These are phyloP conservation scores for Lasioglossum malachurum DNA, from an alignment of 2,888 invertebrate genomes.

Conservation along the genomic window DNA sequence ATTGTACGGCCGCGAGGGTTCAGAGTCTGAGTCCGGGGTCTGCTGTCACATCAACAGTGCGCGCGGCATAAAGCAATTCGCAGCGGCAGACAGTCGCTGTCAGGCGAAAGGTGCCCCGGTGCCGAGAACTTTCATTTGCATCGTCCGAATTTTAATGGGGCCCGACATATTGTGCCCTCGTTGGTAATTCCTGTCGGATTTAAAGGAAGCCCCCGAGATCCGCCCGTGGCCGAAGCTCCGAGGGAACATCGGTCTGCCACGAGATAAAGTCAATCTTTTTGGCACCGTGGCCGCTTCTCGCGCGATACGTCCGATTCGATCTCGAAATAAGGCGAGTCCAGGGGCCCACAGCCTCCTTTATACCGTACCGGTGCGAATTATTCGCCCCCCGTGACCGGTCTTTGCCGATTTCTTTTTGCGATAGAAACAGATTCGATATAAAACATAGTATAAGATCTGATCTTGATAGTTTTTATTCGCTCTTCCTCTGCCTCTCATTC, in stretches of 20 bases:
- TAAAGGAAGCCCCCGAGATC: constrained; percentile 56
- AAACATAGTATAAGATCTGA: neutral
- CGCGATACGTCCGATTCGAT: constrained; percentile 64
- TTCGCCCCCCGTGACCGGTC: neutral
- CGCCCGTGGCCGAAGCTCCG: constrained; percentile 52
- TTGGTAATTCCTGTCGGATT: constrained; percentile 75
- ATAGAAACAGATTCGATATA: neutral
- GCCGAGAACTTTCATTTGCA: constrained; percentile 76
- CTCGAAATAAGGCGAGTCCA: constrained; percentile 63
- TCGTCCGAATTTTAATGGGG: constrained; percentile 74
- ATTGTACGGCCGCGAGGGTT: constrained; percentile 57
- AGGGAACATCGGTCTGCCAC: constrained; percentile 51
- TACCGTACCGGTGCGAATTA: constrained; percentile 34
- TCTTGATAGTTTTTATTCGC: too few relatives aligned
- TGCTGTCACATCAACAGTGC: constrained; percentile 57
- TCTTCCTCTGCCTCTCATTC: neutral
- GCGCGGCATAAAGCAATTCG: constrained; percentile 58
- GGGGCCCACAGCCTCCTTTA: constrained; percentile 13
- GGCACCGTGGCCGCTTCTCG: constrained; percentile 56
- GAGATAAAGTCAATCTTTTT: constrained; percentile 75
- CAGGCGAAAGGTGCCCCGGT: constrained; percentile 63
- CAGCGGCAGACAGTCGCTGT: constrained; percentile 58
- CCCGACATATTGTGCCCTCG: constrained; percentile 71
- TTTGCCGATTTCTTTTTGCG: neutral
- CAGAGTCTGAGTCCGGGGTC: constrained; percentile 14